Evolutionary conservation across 2,113 vertebrate species (phyloP), one percentile per base, ranked within the genome.

Genomic region (Zootoca vivipara): DNA sequence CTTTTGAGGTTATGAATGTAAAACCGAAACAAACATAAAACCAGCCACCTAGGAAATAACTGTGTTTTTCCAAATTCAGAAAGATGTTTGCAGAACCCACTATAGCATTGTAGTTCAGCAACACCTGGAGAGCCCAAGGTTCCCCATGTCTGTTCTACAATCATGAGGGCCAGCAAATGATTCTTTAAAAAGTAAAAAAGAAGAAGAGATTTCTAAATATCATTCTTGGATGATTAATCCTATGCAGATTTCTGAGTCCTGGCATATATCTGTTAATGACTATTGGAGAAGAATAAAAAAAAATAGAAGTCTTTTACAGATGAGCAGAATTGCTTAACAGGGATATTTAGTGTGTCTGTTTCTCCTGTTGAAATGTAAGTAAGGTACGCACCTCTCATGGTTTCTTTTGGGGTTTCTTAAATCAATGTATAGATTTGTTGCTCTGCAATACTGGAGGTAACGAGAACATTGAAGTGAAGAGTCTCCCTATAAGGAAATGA

Each of bases 381-480:
- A 87, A 83, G 65, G 22, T 75, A 96, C 94, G 94, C 92, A 99
- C 99, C 99, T 99, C 95, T 99, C 98, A 0, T 98, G 97, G 94
- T 95, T 96, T 95, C 99, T 98, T 90, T 96, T 97, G 2, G 98
- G 95, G 26, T 96, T 97, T 91, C 98, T 96, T 89, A 99, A 96
- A 94, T 99, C 98, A 86, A 99, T 92, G 95, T 99, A 99, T 86
- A 99, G 91, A 92, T 98, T 97, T 65, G 97, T 97, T 52, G 98
- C 98, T 92, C 97, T 97, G 96, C 99, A 99, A 65, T 98, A 98
- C 90, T 98, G 98, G 88, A 98, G 97, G 90, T 98, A 97, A 86
- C 96, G 97, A 64, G 97, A 98, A 85, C 99, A 99, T 62, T 90
- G 94, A 86, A 99, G 96, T 83, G 97, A 98, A 0, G 99, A 99